These are phyloP conservation scores for Graphium colonna DNA, from an alignment of 2,888 invertebrate genomes.

Conservation along the genomic window DNA sequence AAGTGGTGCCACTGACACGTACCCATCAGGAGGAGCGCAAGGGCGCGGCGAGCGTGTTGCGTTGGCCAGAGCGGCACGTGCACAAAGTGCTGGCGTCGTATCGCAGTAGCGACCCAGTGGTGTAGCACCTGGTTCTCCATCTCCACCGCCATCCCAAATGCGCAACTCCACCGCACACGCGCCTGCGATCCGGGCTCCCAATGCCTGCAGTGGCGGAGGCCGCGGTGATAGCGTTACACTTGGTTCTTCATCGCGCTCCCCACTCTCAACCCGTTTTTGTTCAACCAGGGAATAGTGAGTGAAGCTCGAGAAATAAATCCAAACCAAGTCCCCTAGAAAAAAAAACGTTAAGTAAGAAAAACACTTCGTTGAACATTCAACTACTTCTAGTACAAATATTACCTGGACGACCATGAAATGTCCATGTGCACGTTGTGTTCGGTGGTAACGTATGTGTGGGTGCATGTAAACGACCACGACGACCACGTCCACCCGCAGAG, in stretches of 20 bases:
- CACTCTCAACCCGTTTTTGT: conserved; percentile 70
- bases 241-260: conserved; percentile 67
- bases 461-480: conserved; percentile 87
- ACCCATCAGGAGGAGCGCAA: conserved; percentile 89
- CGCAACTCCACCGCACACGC: conserved; percentile 85
- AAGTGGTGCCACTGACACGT: conserved; percentile 76
- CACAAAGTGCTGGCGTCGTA: conserved; percentile 88
- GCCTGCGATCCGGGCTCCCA: conserved; percentile 26
- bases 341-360: too few relatives aligned
- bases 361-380: too few relatives aligned
- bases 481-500: conserved; percentile 79
- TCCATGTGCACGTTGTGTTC: conserved; percentile 92
- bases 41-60: conserved; percentile 88
- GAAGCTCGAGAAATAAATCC: conserved; percentile 93
- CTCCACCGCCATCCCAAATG: conserved; percentile 87
- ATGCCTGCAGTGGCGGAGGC: conserved; percentile 27
- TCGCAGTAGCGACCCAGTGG: conserved; percentile 87
- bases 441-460: conserved; percentile 92
- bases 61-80: conserved; percentile 88
- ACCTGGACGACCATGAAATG: conserved; percentile 87
- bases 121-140: conserved; percentile 54
- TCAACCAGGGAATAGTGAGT: conserved; percentile 87
- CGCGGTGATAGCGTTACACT: conserved; percentile 26
- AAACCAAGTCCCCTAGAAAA: conserved; percentile 84
- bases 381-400: too few relatives aligned